Conservation (phyloP, 2,888 invertebrate species). For the Antheraea assamensis region DNA sequence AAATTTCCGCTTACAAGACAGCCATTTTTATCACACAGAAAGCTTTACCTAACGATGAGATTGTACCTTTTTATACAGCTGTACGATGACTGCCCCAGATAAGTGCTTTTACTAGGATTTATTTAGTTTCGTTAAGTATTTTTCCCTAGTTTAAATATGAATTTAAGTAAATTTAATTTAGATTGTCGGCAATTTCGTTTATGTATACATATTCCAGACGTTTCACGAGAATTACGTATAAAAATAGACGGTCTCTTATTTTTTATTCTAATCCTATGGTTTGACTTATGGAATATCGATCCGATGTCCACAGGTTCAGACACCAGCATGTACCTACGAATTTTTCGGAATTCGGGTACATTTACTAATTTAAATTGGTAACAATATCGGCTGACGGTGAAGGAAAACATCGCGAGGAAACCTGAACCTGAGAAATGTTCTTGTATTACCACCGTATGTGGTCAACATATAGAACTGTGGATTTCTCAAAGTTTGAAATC, state of each 20-base stretch:
- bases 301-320: no score
- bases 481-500: no score
- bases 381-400: no score
- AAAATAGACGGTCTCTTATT: neutral
- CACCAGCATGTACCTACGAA: no score
- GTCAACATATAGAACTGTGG: no score
- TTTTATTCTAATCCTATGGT: neutral
- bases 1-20: constrained; percentile 42
- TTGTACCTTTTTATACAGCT: constrained; percentile 43
- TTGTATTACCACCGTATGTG: no score
- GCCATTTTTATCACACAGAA: constrained; percentile 43
- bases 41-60: constrained; percentile 38
- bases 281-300: no score
- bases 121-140: neutral
- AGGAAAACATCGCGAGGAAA: no score
- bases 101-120: constrained; percentile 32
- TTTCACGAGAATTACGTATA: neutral
- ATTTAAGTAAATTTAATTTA: neutral
- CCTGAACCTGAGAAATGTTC: no score
- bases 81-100: constrained; percentile 39
- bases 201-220: neutral
- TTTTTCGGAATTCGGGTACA: no score
- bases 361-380: no score
- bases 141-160: neutral
- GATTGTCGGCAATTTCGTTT: neutral